These are phyloP conservation scores for Danaus chrysippus DNA, from an alignment of 2,888 invertebrate genomes.

Conservation along the genomic window DNA sequence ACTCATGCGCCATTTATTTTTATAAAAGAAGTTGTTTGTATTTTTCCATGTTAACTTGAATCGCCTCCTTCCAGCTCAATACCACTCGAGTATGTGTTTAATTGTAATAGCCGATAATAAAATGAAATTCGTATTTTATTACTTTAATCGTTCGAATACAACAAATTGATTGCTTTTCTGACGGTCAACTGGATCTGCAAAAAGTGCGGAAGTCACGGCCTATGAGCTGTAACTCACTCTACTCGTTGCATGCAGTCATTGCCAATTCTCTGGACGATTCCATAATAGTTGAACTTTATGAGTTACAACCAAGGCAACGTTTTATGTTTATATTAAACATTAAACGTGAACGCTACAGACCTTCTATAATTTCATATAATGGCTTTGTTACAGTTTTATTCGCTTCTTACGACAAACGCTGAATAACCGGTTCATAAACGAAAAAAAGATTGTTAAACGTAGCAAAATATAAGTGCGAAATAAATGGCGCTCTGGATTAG, in stretches of 20 bases:
- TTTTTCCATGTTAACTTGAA: neutral
- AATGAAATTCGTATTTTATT: conserved; percentile 7
- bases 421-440: neutral
- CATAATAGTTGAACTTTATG: conserved; percentile 9
- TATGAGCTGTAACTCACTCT: conserved; percentile 27
- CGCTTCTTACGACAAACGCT: too few species aligned
- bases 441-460: neutral
- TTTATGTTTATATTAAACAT: neutral
- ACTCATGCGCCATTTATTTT: neutral
- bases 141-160: conserved; percentile 27
- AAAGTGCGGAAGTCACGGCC: conserved; percentile 50
- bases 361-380: too few species aligned
- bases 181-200: conserved; percentile 41
- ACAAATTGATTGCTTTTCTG: conserved; percentile 32
- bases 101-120: neutral
- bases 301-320: conserved; percentile 8
- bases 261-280: conserved; percentile 23
- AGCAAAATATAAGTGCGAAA: neutral
- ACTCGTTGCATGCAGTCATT: conserved; percentile 28
- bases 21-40: neutral
- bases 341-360: too few species aligned
- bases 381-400: too few species aligned
- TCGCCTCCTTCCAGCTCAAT: neutral
- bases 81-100: neutral
- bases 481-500: conserved; percentile 11